A percentile compares a stretch with the other conserved stretches of the same genome.
These are phyloP conservation scores for Trichomalopsis sarcophagae DNA, from an alignment of 1,140 invertebrate genomes.

Conservation along the genomic window DNA sequence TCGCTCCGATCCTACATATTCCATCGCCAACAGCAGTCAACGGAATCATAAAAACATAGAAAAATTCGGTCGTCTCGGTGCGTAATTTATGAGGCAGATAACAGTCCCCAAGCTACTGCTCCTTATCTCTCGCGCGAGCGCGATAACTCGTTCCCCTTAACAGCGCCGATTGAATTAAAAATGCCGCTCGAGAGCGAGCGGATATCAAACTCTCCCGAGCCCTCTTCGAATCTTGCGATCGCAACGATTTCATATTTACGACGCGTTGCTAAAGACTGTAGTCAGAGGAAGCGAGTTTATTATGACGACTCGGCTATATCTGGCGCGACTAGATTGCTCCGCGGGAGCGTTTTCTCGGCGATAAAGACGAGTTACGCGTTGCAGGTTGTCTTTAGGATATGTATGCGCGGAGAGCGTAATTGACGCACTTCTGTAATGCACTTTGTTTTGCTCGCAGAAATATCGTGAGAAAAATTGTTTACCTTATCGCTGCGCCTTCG, in stretches of 20 bases:
- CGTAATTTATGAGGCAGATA: slow-evolving; percentile 40
- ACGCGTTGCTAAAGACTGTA: background rate
- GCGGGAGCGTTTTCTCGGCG: background rate
- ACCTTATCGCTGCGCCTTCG: background rate
- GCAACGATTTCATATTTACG: slow-evolving; percentile 23
- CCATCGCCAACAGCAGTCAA: background rate
- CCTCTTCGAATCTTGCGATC: background rate
- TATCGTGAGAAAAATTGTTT: background rate
- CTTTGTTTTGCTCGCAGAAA: background rate
- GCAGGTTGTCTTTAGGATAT: background rate
- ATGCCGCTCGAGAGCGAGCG: background rate
- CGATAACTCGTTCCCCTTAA: slow-evolving; percentile 36
- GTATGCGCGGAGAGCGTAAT: too few species aligned
- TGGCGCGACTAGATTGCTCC: background rate
- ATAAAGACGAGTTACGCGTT: slow-evolving; percentile 1
- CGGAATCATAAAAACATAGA: slow-evolving; percentile 23
- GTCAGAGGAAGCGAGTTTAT: background rate
- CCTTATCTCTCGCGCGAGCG: slow-evolving; percentile 12
- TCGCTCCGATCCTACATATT: background rate
- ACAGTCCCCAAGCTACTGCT: background rate
- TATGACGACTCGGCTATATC: background rate
- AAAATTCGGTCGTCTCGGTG: slow-evolving; percentile 3
- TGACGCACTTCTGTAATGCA: too few species aligned
- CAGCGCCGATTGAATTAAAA: slow-evolving; percentile 43
- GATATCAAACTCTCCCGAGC: slow-evolving; percentile 6